Percentiles rank a stretch among this genome's conserved stretches.
These are phyloP conservation scores for Drosophila novamexicana DNA, from an alignment of 1,140 invertebrate species.

Conservation along the genomic window DNA sequence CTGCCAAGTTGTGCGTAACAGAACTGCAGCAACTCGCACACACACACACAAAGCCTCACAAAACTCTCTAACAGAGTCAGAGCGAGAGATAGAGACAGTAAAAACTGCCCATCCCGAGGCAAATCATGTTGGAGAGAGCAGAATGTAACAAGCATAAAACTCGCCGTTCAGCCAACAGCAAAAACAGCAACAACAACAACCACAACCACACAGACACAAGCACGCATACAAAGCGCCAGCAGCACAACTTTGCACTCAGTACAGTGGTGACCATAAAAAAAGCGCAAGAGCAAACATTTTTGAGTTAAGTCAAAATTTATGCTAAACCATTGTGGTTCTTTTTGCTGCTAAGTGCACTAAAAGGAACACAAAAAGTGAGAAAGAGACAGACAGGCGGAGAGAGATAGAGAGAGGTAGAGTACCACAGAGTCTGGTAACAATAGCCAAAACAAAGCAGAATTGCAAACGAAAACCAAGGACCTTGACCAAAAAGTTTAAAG, in stretches of 20 bases:
- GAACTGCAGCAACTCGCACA: conserved; percentile 61
- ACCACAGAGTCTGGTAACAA: conserved; percentile 40
- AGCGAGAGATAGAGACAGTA: background rate
- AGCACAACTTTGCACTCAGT: conserved; percentile 28
- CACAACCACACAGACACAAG: background rate
- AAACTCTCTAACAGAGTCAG: background rate
- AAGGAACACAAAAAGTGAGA: conserved; percentile 28
- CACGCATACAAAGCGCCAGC: conserved; percentile 22
- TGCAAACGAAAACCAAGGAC: conserved; percentile 25
- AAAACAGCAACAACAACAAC: background rate
- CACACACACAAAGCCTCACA: background rate
- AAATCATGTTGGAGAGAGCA: conserved; percentile 21
- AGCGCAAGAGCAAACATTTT: conserved; percentile 48
- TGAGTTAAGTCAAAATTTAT: conserved; percentile 56
- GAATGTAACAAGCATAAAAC: conserved; percentile 50
- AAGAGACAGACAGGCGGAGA: conserved; percentile 9
- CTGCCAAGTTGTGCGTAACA: conserved; percentile 63
- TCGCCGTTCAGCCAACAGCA: conserved; percentile 19
- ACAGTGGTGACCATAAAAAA: conserved; percentile 68
- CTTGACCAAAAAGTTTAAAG: conserved; percentile 40
- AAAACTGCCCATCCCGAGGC: background rate
- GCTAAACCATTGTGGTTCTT: conserved; percentile 42
- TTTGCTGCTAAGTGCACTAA: conserved; percentile 51
- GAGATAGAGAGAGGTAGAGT: conserved; percentile 10
- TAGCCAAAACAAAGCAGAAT: conserved; percentile 23